Base-by-base conservation (phyloP, 2,888 invertebrate species). In the Leptinotarsa juncta region DNA sequence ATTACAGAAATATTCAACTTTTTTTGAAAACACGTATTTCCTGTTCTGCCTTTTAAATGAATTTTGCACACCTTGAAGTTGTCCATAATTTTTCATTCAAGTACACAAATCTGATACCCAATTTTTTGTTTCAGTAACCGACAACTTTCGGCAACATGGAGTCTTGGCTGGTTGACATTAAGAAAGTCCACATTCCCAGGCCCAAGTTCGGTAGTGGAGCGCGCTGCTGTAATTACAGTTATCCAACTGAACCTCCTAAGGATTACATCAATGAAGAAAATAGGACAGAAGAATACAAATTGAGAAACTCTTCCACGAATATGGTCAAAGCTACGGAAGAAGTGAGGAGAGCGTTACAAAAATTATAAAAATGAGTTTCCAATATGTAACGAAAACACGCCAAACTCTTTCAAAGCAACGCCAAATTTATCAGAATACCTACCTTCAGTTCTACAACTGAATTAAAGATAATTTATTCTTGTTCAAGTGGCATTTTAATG, bases 101-200 rank as follows among this genome's bases (percentile, higher is more conserved):
- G 7, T 32, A 32, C 32, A 42, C 42, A 42, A 10, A 42, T 42
- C 51, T 51, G 51, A 57, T 23, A 15, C 4, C 1, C 23, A 3
- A 4, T 12, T 57, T 23, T 57, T 23, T 14, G 14, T 57, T 57
- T 15, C 57, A 57, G 57, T 0, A 23, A 57, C 57, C 57, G 3
- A 20, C 26, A 23, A 14, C 23, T 18, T 57, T 53, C 10, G 18
- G 23, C 67, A 77, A 72, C 81, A 96, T 96, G 95, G 96, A 96
- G 86, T 93, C 94, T 82, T 95, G 95, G 95, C 88, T 95, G 84
- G 93, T 92, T 80, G 95, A 96, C 87, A 94, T 96, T 67, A 95
- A 95, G 87, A 92, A 94, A 81, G 93, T 96, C 78, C 91, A 94
- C 82, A 96, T 96, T 83, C 96, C 96, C 42, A 91, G 96, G 79